These are phyloP conservation scores for Ficedula albicollis DNA, from an alignment of 2,797 vertebrate species.

Conservation along the genomic window DNA sequence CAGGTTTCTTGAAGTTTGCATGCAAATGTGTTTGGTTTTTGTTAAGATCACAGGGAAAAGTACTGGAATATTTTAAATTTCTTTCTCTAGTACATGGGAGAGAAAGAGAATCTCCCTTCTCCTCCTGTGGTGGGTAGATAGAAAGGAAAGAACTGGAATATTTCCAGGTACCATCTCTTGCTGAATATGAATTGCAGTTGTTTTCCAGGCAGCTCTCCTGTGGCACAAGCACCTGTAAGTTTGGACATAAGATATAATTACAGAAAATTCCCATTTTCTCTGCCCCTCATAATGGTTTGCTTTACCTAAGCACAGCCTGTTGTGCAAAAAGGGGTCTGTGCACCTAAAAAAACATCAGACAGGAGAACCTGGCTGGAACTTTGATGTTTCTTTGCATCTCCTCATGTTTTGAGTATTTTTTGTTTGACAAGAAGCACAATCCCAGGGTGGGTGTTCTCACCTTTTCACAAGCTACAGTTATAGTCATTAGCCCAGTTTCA, in stretches of 20 bases:
- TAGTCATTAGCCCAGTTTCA: accelerated
- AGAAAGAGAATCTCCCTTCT: background rate
- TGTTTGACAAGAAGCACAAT: background rate
- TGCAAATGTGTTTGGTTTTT: too few relatives aligned
- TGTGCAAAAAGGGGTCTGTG: background rate
- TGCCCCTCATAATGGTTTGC: background rate
- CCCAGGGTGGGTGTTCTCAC: background rate
- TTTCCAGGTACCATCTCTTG: background rate
- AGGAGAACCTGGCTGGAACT: background rate
- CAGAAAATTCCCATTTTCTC: background rate
- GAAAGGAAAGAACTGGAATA: background rate
- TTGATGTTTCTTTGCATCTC: background rate
- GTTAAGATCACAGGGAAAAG: background rate
- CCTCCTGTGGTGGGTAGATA: accelerated
- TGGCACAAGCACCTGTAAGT: background rate
- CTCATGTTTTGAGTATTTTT: accelerated
- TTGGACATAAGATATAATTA: background rate
- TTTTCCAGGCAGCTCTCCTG: background rate
- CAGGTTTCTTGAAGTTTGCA: too few relatives aligned
- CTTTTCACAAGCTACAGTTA: background rate
- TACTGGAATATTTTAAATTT: background rate
- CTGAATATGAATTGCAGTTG: background rate
- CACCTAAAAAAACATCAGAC: background rate
- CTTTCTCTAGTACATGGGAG: accelerated
- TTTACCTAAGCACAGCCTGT: background rate